These are phyloP conservation scores for Agelastica alni DNA, from an alignment of 2,888 invertebrate species.

Conservation along the genomic window DNA sequence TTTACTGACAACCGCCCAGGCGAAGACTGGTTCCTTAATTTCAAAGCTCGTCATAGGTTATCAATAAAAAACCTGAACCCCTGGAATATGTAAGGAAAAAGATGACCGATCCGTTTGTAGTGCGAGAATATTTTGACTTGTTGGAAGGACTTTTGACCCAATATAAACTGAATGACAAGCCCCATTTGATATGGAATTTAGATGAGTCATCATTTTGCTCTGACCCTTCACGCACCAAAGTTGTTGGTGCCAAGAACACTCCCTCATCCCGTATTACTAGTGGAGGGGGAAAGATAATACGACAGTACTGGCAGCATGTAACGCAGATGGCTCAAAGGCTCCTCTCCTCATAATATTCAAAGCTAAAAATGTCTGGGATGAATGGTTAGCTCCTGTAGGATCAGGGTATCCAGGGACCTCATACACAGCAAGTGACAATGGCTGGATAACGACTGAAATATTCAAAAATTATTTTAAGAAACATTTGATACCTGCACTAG, in stretches of 20 bases:
- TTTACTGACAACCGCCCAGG: slow-evolving; percentile 27
- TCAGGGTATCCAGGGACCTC: too few species aligned
- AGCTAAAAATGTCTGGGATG: not conserved
- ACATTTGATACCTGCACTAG: not conserved
- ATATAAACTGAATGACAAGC: not conserved
- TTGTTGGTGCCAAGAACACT: not conserved
- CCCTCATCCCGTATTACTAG: not conserved
- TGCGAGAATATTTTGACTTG: slow-evolving; percentile 30
- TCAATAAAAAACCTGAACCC: slow-evolving; percentile 49
- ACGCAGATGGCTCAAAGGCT: not conserved
- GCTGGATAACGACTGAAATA: too few species aligned
- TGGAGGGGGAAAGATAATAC: not conserved
- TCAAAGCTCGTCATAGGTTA: slow-evolving; percentile 38
- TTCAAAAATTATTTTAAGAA: not conserved
- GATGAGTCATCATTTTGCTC: not conserved
- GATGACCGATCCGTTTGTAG: slow-evolving; percentile 37
- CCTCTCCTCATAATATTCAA: not conserved
- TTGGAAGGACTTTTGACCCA: not conserved
- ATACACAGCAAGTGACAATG: too few species aligned
- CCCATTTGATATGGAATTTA: not conserved
- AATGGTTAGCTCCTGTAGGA: not conserved
- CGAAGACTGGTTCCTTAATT: slow-evolving; percentile 39
- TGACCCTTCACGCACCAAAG: not conserved
- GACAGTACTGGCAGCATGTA: not conserved
- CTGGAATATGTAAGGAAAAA: slow-evolving; percentile 44